Evolutionary conservation across 2,888 invertebrate genomes (phyloP), one percentile per base, ranked within the genome.

Genomic region (Caenorhabditis becei): DNA sequence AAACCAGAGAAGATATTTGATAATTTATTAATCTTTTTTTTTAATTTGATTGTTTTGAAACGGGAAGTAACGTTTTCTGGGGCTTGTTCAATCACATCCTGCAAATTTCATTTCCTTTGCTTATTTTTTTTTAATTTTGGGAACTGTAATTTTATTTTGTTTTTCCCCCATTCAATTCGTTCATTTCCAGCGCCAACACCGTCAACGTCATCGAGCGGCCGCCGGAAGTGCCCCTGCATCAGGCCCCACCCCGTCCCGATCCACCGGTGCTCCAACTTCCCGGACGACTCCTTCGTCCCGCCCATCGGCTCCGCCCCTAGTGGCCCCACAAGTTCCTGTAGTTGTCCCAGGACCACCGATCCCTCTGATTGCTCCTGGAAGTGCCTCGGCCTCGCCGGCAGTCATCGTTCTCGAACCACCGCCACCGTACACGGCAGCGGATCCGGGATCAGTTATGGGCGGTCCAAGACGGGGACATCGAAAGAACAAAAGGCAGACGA

Each of bases 321-420:
- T 66, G 3, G 67, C 71, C 16, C 71, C 65, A 54, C 79, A 79
- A 75, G 66, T 69, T n/a, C 26, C 71, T 10, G 56, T 69, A 26
- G 54, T 20, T 24, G 65, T 24, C 49, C 10, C 56, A 4, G 63
- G 63, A 14, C 83, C 83, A 4, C 80, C 83, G 35, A 74, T 77
- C 65, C 83, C 83, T 1, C 20, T 80, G 41, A 80, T 80, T 44
- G 24, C 74, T n/a, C 75, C 47, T 20, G 49, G 67, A 1, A 59
- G 58, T 51, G 24, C 80, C 1, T 37, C 75, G 2, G 53, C 62
- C 0, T 69, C 77, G 1, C 82, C 86, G 11, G 81, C 79, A 11
- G 86, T 88, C 20, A 85, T 88, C 44, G 88, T 88, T 4, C 80
- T 88, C 26, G 88, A 88, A 70, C 88, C 88, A 11, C 88, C 88